These are phyloP conservation scores for Acyrthosiphon pisum DNA, from an alignment of 1,140 invertebrate species.

Conservation along the genomic window DNA sequence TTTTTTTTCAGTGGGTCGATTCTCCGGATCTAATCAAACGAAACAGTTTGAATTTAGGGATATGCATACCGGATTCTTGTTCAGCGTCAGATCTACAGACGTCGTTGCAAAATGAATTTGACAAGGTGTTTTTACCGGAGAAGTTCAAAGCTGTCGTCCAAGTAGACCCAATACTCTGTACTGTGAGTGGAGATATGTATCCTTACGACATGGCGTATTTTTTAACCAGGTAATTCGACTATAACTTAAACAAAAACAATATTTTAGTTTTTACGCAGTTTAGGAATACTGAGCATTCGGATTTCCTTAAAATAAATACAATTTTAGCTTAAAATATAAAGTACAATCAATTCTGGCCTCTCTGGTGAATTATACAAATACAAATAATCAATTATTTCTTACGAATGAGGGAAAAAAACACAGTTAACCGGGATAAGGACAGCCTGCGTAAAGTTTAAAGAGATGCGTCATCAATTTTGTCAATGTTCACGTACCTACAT, in stretches of 20 bases:
- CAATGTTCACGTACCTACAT: too few species aligned
- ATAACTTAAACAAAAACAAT: neutral
- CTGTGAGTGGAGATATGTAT: slow-evolving; percentile 10
- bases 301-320: neutral
- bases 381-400: neutral
- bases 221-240: slow-evolving; percentile 14
- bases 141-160: neutral
- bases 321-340: neutral
- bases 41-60: slow-evolving; percentile 20
- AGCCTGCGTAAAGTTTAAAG: too few species aligned
- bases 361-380: neutral
- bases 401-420: too few species aligned
- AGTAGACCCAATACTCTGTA: slow-evolving; percentile 1
- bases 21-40: neutral
- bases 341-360: neutral
- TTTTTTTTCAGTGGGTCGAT: slow-evolving; percentile 42
- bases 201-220: neutral
- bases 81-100: neutral
- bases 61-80: slow-evolving; percentile 44
- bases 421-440: too few species aligned
- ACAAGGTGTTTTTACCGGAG: slow-evolving; percentile 7
- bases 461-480: too few species aligned
- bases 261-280: neutral
- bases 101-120: slow-evolving; percentile 1
- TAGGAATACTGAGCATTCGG: neutral